phyloP scores from a whole-genome alignment of 2,797 vertebrate genomes.

The Catamblyrhynchus diadema region DNA sequence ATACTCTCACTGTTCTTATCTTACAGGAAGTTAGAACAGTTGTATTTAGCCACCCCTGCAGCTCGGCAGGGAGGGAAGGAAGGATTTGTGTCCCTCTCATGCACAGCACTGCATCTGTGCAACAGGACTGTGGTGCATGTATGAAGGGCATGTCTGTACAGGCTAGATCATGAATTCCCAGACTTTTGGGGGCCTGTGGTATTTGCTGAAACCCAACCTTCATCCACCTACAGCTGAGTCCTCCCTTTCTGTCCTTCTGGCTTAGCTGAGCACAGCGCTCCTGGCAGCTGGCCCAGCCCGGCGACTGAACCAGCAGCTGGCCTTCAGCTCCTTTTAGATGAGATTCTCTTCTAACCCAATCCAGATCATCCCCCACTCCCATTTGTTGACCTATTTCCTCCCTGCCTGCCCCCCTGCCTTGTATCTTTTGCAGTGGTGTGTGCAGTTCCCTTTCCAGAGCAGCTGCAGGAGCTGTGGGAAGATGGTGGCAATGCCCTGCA shows the following conservation, averaged over 20 bases:
- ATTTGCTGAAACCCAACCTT: slow-evolving; percentile 66
- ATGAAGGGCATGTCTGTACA: not conserved
- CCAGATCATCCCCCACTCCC: not conserved
- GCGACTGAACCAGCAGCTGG: slow-evolving; percentile 24
- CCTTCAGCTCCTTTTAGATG: slow-evolving; percentile 33
- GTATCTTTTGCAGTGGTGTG: not conserved
- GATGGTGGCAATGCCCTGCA: not conserved
- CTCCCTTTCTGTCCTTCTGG: slow-evolving; percentile 7
- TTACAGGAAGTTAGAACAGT: not conserved
- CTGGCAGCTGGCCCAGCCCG: slow-evolving; percentile 39
- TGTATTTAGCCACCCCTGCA: not conserved
- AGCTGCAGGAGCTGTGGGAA: slow-evolving; percentile 13
- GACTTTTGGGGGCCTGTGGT: slow-evolving; percentile 64
- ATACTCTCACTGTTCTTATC: not conserved
- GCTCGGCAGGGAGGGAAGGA: not conserved
- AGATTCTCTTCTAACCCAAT: not conserved
- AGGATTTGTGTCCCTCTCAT: not conserved
- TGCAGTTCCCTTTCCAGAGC: not conserved
- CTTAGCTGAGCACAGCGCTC: not conserved
- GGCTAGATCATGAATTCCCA: slow-evolving; percentile 42
- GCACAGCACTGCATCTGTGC: not conserved
- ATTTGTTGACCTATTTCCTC: not conserved
- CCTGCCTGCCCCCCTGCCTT: rapidly evolving
- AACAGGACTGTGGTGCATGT: not conserved
- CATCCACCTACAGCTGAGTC: slow-evolving; percentile 54